Percentiles rank a stretch among this genome's conserved stretches.
phyloP scores from a whole-genome alignment of 2,797 vertebrate genomes.

The Myotis myotis region DNA sequence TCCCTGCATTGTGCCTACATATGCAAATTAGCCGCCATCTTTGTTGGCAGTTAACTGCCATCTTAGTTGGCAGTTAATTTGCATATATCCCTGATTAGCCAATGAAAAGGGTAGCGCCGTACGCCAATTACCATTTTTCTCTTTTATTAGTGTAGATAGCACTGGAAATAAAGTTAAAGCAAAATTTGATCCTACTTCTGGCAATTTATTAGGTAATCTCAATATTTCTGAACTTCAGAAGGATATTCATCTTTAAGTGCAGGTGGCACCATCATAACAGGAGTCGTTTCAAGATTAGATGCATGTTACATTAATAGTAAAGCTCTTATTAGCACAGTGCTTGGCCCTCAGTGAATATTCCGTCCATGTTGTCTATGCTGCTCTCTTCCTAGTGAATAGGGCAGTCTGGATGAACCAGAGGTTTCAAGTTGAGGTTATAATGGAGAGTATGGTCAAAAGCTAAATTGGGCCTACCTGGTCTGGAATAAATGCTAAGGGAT shows the following conservation, averaged over 20 bases:
- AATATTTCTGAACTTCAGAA: slow-evolving; percentile 26
- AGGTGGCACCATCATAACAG: not conserved
- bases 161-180: slow-evolving; percentile 19
- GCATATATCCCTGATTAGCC: too few relatives aligned
- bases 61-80: too few relatives aligned
- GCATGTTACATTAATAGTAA: not conserved
- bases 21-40: too few relatives aligned
- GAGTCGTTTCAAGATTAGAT: not conserved
- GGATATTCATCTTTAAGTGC: slow-evolving; percentile 16
- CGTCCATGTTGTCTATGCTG: not conserved
- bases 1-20: too few relatives aligned
- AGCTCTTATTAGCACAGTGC: not conserved
- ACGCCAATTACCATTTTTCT: too few relatives aligned
- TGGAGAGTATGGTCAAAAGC: not conserved
- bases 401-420: not conserved
- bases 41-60: too few relatives aligned
- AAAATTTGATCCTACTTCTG: not conserved
- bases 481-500: not conserved
- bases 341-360: not conserved
- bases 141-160: too few relatives aligned
- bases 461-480: not conserved
- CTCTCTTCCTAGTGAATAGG: not conserved
- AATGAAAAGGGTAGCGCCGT: too few relatives aligned
- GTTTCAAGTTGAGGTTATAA: not conserved
- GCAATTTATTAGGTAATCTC: not conserved